A percentile compares a stretch with the other conserved stretches of the same genome.
These are phyloP conservation scores for Leptinotarsa undecemlineata DNA, from an alignment of 1,140 invertebrate genomes.

Conservation along the genomic window DNA sequence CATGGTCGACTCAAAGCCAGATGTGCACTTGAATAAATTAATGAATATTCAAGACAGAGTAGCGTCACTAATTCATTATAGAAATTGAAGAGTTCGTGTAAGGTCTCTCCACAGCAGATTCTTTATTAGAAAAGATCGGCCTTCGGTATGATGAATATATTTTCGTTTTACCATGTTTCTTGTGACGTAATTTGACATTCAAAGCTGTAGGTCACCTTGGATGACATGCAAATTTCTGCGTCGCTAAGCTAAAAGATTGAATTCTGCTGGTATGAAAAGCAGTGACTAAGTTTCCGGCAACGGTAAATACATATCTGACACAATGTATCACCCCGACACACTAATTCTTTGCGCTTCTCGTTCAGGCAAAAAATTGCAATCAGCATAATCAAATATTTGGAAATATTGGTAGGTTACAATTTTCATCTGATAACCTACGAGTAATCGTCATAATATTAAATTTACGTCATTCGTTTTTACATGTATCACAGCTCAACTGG, in stretches of 20 bases:
- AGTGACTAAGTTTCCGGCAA: too few relatives aligned
- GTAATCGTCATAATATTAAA: slow-evolving; percentile 18
- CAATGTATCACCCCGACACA: too few relatives aligned
- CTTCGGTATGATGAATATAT: not conserved
- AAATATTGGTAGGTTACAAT: not conserved
- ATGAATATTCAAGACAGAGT: too few relatives aligned
- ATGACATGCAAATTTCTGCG: too few relatives aligned
- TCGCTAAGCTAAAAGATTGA: too few relatives aligned
- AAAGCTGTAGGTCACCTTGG: too few relatives aligned
- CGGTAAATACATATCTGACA: too few relatives aligned
- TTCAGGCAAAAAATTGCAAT: too few relatives aligned
- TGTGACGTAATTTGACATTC: slow-evolving; percentile 7
- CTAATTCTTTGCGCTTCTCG: too few relatives aligned
- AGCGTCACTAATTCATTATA: slow-evolving; percentile 11
- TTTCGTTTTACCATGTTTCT: slow-evolving; percentile 1
- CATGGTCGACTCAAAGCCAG: not conserved
- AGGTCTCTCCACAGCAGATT: not conserved
- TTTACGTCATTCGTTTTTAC: slow-evolving; percentile 47
- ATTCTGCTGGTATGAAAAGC: too few relatives aligned
- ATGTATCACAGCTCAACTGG: slow-evolving; percentile 44
- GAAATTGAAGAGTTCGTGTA: slow-evolving; percentile 16
- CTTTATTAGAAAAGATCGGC: slow-evolving; percentile 3
- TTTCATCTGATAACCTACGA: not conserved
- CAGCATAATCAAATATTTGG: not conserved
- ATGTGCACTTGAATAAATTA: too few relatives aligned